Evolutionary conservation across 2,888 invertebrate genomes (phyloP).

Genomic region (Agrotis exclamationis): DNA sequence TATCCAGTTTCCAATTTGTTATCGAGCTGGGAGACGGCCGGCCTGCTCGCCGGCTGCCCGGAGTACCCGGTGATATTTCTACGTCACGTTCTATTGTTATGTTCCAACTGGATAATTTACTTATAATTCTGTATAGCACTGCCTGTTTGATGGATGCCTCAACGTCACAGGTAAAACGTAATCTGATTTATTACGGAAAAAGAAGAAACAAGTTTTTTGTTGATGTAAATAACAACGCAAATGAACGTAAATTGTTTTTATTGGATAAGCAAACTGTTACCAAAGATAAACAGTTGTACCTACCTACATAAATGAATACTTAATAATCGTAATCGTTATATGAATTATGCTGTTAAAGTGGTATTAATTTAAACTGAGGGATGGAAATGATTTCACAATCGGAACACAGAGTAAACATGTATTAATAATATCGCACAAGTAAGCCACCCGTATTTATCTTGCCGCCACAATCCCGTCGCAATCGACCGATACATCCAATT

Average conservation of each 20-base stretch:
- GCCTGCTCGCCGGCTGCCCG: slow-evolving; percentile 56
- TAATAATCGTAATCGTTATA: slow-evolving; percentile 11
- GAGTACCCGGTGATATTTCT: slow-evolving; percentile 78
- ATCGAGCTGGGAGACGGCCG: slow-evolving; percentile 63
- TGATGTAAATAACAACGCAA: slow-evolving; percentile 10
- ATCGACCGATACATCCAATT: slow-evolving; percentile 42
- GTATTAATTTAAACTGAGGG: slow-evolving; percentile 39
- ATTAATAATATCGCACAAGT: slow-evolving; percentile 33
- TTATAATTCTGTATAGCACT: slow-evolving; percentile 61
- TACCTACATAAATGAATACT: slow-evolving; percentile 10
- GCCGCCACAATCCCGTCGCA: slow-evolving; percentile 34
- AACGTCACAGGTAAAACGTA: slow-evolving; percentile 37
- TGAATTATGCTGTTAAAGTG: slow-evolving; percentile 19
- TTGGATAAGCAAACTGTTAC: slow-evolving; percentile 18
- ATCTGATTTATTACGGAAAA: slow-evolving; percentile 37
- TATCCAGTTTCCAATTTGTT: slow-evolving; percentile 80
- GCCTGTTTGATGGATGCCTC: slow-evolving; percentile 50
- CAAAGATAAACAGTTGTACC: slow-evolving; percentile 18
- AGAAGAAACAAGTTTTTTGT: slow-evolving; percentile 12
- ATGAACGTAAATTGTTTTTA: slow-evolving; percentile 27
- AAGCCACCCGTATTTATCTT: slow-evolving; percentile 42
- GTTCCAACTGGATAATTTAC: slow-evolving; percentile 69
- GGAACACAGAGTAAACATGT: slow-evolving; percentile 41
- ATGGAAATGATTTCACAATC: slow-evolving; percentile 35
- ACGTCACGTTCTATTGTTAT: slow-evolving; percentile 77